These are phyloP conservation scores for Scaptomyza montana DNA, from an alignment of 1,140 invertebrate genomes.

Conservation along the genomic window DNA sequence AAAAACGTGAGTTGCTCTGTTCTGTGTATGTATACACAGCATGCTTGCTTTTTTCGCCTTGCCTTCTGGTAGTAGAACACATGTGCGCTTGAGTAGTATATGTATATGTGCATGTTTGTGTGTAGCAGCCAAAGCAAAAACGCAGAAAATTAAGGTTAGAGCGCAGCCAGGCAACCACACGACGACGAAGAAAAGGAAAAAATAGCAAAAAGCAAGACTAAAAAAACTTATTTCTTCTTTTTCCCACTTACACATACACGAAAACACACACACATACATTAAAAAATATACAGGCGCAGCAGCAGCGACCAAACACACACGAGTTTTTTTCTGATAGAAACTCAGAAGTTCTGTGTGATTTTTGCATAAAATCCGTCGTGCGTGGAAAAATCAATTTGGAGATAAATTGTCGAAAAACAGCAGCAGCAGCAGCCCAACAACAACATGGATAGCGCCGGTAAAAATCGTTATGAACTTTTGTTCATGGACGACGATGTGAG, in stretches of 20 bases:
- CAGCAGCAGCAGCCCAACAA: slow-evolving; percentile 36
- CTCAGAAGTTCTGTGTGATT: slow-evolving; percentile 46
- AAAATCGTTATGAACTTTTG: slow-evolving; percentile 96
- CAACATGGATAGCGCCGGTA: slow-evolving; percentile 95
- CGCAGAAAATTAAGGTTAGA: slow-evolving; percentile 83
- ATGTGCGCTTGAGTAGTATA: slow-evolving; percentile 60
- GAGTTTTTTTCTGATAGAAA: slow-evolving; percentile 44
- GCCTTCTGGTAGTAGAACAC: slow-evolving; percentile 59
- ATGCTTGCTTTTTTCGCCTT: slow-evolving; percentile 50
- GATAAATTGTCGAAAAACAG: slow-evolving; percentile 43
- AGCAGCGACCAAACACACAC: slow-evolving; percentile 48
- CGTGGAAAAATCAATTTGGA: slow-evolving; percentile 69
- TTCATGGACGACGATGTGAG: slow-evolving; percentile 92
- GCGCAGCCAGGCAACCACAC: slow-evolving; percentile 71
- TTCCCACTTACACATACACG: slow-evolving; percentile 13
- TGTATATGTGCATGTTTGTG: slow-evolving; percentile 52
- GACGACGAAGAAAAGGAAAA: slow-evolving; percentile 67
- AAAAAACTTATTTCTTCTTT: slow-evolving; percentile 47
- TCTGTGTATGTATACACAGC: slow-evolving; percentile 76
- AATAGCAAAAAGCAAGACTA: slow-evolving; percentile 50
- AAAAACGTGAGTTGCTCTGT: slow-evolving; percentile 78
- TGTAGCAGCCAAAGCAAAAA: slow-evolving; percentile 77
- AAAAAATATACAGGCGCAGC: slow-evolving; percentile 34
- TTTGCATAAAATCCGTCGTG: slow-evolving; percentile 42
- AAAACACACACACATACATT: slow-evolving; percentile 10